Conservation (phyloP, 2,113 vertebrate genomes). For the Galemys pyrenaicus region DNA sequence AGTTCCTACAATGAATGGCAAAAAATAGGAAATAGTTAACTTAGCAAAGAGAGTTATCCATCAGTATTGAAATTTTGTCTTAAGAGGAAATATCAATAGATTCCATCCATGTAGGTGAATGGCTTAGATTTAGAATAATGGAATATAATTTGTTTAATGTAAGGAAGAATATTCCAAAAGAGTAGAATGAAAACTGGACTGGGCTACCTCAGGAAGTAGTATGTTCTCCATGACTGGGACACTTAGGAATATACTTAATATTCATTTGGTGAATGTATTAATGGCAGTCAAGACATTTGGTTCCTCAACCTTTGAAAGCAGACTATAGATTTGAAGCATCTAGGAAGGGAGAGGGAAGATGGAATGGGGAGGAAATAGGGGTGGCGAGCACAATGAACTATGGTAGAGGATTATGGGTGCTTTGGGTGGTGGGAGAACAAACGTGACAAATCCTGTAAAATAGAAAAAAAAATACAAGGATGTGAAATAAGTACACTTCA, state of each 20-base stretch:
- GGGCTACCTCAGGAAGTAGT: neutral
- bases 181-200: neutral
- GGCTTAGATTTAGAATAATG: neutral
- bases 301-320: too few species aligned
- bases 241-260: neutral
- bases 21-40: conserved; percentile 44
- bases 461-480: neutral
- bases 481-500: too few species aligned
- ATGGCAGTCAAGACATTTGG: conserved; percentile 6
- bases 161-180: conserved; percentile 22
- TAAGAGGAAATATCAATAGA: neutral
- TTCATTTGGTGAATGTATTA: neutral
- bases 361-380: too few species aligned
- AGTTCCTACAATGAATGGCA: neutral
- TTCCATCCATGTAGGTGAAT: neutral
- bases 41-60: neutral
- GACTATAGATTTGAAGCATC: too few species aligned
- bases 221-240: neutral
- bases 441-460: too few species aligned
- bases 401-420: too few species aligned
- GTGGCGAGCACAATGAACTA: too few species aligned
- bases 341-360: too few species aligned
- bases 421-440: too few species aligned
- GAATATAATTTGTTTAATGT: conserved; percentile 10
- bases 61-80: neutral